phyloP scores from a whole-genome alignment of 2,888 invertebrate genomes.

The Operophtera brumata region DNA sequence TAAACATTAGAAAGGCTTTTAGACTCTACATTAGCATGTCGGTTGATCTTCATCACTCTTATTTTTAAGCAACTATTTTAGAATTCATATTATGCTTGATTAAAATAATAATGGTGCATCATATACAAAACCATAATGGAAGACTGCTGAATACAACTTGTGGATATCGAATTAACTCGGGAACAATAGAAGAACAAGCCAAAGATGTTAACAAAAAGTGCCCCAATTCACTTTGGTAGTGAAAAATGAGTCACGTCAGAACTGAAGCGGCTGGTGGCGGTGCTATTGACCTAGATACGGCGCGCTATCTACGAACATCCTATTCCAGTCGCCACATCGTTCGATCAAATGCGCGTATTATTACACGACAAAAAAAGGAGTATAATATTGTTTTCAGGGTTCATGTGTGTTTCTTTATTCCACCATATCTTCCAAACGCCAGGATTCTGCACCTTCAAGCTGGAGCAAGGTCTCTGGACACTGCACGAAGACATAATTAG shows the following conservation, averaged over 20 bases:
- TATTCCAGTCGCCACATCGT: constrained; percentile 21
- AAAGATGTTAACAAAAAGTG: constrained; percentile 18
- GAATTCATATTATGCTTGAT: too few relatives aligned
- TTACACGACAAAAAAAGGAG: too few relatives aligned
- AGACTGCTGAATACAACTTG: too few relatives aligned
- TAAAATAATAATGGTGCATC: too few relatives aligned
- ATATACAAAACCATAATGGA: too few relatives aligned
- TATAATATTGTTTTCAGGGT: too few relatives aligned
- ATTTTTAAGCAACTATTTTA: too few relatives aligned
- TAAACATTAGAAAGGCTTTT: constrained; percentile 5
- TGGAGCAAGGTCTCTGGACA: too few relatives aligned
- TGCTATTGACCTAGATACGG: constrained; percentile 63
- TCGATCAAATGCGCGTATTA: constrained; percentile 3
- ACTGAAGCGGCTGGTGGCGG: constrained; percentile 43
- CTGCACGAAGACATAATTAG: too few relatives aligned
- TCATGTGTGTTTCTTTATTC: too few relatives aligned
- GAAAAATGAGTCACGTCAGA: constrained; percentile 31
- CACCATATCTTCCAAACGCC: too few relatives aligned
- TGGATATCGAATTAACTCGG: background rate
- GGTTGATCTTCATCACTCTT: background rate
- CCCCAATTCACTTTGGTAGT: constrained; percentile 28
- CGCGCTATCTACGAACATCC: constrained; percentile 43
- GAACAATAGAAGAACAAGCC: constrained; percentile 7
- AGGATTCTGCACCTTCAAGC: too few relatives aligned
- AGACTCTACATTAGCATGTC: constrained; percentile 1